phyloP scores from a whole-genome alignment of 2,797 vertebrate genomes.

The Bryconaethiops microstoma region DNA sequence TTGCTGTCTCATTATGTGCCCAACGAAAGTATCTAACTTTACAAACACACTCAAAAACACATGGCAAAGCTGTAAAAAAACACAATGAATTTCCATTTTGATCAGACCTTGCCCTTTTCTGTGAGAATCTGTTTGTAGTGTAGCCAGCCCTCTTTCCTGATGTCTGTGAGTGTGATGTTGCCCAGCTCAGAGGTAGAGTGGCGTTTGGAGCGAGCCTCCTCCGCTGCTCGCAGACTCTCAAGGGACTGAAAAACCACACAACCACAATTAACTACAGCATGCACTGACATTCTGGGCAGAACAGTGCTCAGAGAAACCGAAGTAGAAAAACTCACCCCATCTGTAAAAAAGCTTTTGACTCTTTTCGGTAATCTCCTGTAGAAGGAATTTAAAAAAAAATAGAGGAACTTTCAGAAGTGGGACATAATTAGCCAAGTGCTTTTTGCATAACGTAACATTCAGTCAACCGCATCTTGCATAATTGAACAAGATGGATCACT shows the following conservation, averaged over 20 bases:
- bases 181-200: constrained; percentile 86
- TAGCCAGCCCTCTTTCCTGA: constrained; percentile 87
- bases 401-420: neutral
- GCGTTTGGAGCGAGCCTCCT: constrained; percentile 80
- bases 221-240: constrained; percentile 80
- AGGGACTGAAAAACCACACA: constrained; percentile 74
- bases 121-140: constrained; percentile 88
- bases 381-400: constrained; percentile 25
- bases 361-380: constrained; percentile 83
- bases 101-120: constrained; percentile 86
- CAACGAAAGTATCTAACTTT: neutral
- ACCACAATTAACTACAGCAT: constrained; percentile 11
- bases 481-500: neutral
- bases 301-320: neutral
- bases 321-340: constrained; percentile 77
- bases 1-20: neutral
- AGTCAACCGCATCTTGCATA: neutral
- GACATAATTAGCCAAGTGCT: neutral
- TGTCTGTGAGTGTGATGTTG: constrained; percentile 77
- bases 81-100: neutral
- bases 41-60: neutral
- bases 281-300: constrained; percentile 10
- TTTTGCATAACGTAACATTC: neutral
- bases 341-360: constrained; percentile 87
- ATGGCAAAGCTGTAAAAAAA: neutral